phyloP scores from a whole-genome alignment of 2,888 invertebrate genomes.

The Cheiracanthium punctorium region DNA sequence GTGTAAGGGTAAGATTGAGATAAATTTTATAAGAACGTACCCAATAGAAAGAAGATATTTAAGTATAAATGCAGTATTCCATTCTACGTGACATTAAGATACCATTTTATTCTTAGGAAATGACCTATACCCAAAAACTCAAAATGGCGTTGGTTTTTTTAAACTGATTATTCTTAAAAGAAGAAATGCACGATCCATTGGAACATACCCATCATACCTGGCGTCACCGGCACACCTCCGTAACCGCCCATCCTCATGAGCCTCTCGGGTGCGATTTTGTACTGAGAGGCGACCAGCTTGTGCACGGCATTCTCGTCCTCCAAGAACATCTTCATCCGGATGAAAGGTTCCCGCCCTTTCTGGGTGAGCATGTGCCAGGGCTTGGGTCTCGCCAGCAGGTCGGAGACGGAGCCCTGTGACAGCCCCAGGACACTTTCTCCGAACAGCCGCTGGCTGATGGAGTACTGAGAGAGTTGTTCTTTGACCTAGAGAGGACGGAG shows the following conservation, averaged over 20 bases:
- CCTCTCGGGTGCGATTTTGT: slow-evolving; percentile 98
- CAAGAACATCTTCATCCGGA: slow-evolving; percentile 97
- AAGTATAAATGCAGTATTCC: too few species aligned
- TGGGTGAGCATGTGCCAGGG: slow-evolving; percentile 99
- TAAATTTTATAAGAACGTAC: too few species aligned
- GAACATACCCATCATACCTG: slow-evolving; percentile 36
- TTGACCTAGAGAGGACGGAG: slow-evolving; percentile 83
- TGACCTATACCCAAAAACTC: too few species aligned
- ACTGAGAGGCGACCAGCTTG: slow-evolving; percentile 95
- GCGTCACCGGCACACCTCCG: slow-evolving; percentile 62
- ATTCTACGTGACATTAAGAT: too few species aligned
- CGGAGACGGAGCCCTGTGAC: slow-evolving; percentile 98
- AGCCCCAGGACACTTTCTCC: slow-evolving; percentile 97
- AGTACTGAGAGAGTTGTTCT: slow-evolving; percentile 94
- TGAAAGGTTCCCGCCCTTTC: slow-evolving; percentile 96
- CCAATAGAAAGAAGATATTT: too few species aligned
- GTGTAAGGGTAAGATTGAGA: too few species aligned
- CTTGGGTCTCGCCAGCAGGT: slow-evolving; percentile 96
- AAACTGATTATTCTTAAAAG: too few species aligned
- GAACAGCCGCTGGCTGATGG: slow-evolving; percentile 97
- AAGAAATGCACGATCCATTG: neutral
- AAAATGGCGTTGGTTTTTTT: too few species aligned
- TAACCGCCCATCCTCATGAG: slow-evolving; percentile 86
- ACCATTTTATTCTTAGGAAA: too few species aligned
- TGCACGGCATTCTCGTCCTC: slow-evolving; percentile 97